Percentiles rank a stretch among this genome's conserved stretches.
phyloP scores from a whole-genome alignment of 2,888 invertebrate genomes.

The Lypha dubia region DNA sequence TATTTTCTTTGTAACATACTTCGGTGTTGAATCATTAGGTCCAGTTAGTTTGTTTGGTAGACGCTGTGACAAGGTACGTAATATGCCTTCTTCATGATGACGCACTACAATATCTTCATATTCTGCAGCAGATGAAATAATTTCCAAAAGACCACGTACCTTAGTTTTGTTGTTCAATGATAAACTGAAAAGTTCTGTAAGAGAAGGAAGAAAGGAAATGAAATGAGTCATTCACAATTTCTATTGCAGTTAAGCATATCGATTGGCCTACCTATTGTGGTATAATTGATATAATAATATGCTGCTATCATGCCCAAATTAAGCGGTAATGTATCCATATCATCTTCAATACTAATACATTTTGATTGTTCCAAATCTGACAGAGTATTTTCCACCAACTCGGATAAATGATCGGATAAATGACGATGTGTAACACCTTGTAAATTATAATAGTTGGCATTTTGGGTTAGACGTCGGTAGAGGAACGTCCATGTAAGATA shows the following conservation, averaged over 20 bases:
- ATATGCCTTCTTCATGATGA: slow-evolving; percentile 96
- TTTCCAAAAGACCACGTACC: slow-evolving; percentile 97
- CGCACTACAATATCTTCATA: slow-evolving; percentile 97
- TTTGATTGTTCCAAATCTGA: slow-evolving; percentile 97
- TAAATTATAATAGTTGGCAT: slow-evolving; percentile 99
- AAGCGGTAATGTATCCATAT: slow-evolving; percentile 97
- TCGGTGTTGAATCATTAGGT: slow-evolving; percentile 86
- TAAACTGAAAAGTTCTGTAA: slow-evolving; percentile 97
- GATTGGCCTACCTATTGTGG: slow-evolving; percentile 92
- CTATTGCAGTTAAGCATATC: neutral
- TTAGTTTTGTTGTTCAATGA: slow-evolving; percentile 99
- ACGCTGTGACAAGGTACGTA: slow-evolving; percentile 85
- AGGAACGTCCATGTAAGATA: slow-evolving; percentile 99
- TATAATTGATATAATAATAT: slow-evolving; percentile 99
- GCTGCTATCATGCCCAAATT: slow-evolving; percentile 99
- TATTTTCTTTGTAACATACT: slow-evolving; percentile 87
- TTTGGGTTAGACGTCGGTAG: slow-evolving; percentile 97
- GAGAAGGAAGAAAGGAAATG: slow-evolving; percentile 54
- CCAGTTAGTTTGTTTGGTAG: slow-evolving; percentile 87
- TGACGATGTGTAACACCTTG: slow-evolving; percentile 99
- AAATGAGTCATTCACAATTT: neutral
- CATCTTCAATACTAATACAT: slow-evolving; percentile 98
- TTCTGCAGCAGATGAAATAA: slow-evolving; percentile 98
- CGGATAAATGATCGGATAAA: slow-evolving; percentile 98
- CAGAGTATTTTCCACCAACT: slow-evolving; percentile 97